A percentile compares a stretch with the other conserved stretches of the same genome.
Conservation (phyloP, 2,113 vertebrate species). For the Anhinga rufa region DNA sequence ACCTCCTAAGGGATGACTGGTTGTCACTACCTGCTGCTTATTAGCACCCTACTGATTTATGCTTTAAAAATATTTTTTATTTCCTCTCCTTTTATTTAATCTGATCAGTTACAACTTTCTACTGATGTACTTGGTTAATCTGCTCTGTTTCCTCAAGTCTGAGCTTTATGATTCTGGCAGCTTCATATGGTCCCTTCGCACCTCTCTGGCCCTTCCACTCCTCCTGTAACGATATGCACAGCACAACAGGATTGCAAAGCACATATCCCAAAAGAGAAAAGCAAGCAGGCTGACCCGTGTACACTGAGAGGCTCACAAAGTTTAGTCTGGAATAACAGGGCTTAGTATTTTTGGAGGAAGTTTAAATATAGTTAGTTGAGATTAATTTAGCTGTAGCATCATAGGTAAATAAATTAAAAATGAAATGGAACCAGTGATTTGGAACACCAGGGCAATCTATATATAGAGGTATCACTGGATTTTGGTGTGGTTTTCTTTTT, state of each 20-base stretch:
- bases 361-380: not conserved
- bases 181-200: not conserved
- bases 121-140: not conserved
- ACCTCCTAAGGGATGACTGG: not conserved
- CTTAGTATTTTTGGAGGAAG: not conserved
- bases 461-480: not conserved
- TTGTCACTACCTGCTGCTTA: not conserved
- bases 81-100: not conserved
- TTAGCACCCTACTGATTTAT: not conserved
- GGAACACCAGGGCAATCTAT: not conserved
- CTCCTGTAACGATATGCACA: not conserved
- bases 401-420: not conserved
- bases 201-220: not conserved
- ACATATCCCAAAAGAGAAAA: fast-evolving
- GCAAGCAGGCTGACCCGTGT: fast-evolving
- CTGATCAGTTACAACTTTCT: not conserved
- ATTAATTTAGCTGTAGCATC: not conserved
- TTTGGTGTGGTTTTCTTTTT: not conserved
- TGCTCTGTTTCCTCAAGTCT: not conserved
- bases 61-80: not conserved
- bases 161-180: not conserved
- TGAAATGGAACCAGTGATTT: not conserved
- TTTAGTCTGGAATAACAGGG: not conserved
- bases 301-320: not conserved
- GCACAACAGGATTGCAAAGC: not conserved